These are phyloP conservation scores for Isurus oxyrinchus DNA, from an alignment of 2,113 vertebrate species.

Conservation along the genomic window DNA sequence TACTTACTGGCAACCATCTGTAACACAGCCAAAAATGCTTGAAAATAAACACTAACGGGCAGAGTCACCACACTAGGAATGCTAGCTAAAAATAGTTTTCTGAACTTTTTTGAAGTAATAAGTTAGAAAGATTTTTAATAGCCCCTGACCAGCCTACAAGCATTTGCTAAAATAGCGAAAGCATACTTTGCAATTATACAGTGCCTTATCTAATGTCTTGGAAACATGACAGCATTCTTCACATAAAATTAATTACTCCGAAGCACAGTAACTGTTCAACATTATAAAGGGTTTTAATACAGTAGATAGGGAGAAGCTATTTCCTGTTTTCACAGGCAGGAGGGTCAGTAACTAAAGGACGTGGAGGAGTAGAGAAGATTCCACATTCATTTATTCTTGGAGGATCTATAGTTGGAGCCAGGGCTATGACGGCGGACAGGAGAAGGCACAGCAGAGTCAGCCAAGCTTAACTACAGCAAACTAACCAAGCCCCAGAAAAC, in stretches of 20 bases:
- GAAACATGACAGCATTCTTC: neutral
- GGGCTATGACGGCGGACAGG: neutral
- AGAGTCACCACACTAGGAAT: neutral
- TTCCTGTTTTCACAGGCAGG: neutral
- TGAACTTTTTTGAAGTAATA: neutral
- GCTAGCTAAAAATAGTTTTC: neutral
- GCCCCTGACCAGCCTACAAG: neutral
- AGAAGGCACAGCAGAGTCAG: neutral
- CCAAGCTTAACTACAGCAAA: neutral
- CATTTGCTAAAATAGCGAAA: neutral
- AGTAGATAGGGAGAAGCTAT: neutral
- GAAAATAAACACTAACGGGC: neutral
- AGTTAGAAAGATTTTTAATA: neutral
- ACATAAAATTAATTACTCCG: neutral
- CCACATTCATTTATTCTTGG: neutral
- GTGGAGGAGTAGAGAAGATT: neutral
- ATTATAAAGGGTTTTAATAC: neutral
- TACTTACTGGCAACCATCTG: conserved; percentile 99
- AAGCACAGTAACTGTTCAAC: neutral
- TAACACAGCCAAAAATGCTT: conserved; percentile 1
- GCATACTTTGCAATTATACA: neutral
- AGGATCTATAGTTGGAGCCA: neutral
- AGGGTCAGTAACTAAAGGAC: neutral
- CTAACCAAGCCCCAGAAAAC: neutral
- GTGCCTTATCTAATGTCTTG: neutral